phyloP scores from a whole-genome alignment of 2,113 vertebrate genomes.

The Chloropsis hardwickii region DNA sequence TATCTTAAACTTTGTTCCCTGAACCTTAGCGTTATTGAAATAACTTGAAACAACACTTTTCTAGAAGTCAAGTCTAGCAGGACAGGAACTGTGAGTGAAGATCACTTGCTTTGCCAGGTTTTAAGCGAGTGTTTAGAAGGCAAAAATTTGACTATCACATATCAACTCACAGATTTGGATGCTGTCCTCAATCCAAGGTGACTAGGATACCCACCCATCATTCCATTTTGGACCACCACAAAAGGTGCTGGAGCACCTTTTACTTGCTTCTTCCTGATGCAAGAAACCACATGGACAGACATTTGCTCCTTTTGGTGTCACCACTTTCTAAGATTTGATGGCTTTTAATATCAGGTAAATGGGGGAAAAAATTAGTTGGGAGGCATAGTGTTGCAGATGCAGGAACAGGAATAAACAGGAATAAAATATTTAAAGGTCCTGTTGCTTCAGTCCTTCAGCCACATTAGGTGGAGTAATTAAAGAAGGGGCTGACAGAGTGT shows the following conservation, averaged over 20 bases:
- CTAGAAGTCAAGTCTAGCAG: background rate
- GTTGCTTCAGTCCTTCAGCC: background rate
- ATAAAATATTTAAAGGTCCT: background rate
- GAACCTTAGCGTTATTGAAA: background rate
- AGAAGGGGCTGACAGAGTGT: background rate
- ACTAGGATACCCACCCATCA: background rate
- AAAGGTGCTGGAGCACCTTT: background rate
- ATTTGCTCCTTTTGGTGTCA: background rate
- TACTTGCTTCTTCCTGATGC: rapidly evolving
- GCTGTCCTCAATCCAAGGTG: background rate
- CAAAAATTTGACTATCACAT: background rate
- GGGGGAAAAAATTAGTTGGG: background rate
- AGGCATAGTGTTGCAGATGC: background rate
- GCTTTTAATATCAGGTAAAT: background rate
- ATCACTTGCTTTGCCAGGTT: background rate
- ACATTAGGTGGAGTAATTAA: background rate
- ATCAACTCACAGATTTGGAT: background rate
- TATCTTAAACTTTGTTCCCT: background rate
- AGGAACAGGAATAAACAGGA: no score
- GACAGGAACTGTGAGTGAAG: background rate
- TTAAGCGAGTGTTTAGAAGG: background rate
- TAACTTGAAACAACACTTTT: background rate
- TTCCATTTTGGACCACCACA: background rate
- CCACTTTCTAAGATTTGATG: background rate
- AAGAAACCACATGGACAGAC: rapidly evolving